Percentiles rank a stretch among this genome's conserved stretches.
Evolutionary conservation across 2,113 vertebrate species (phyloP).

Genomic region (Cyrtonyx montezumae): DNA sequence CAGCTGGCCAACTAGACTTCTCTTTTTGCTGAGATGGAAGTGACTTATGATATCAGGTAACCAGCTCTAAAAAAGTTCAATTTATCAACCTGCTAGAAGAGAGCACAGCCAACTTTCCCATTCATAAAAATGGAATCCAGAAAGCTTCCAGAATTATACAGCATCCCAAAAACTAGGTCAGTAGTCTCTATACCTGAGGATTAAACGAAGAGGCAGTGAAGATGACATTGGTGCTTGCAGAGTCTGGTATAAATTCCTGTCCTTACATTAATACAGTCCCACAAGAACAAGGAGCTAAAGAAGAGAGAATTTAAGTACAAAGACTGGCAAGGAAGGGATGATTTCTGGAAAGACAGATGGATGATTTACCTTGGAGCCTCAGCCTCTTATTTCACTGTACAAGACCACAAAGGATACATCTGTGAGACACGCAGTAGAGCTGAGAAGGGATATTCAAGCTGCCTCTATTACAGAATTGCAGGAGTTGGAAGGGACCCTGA

Average conservation of each 20-base stretch:
- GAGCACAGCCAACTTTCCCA: background rate
- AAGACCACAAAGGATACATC: background rate
- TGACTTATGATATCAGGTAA: background rate
- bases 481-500: too few relatives aligned
- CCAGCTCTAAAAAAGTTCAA: fast-evolving
- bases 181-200: background rate
- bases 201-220: background rate
- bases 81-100: background rate
- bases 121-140: background rate
- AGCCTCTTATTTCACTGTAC: background rate
- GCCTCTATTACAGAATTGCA: background rate
- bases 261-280: background rate
- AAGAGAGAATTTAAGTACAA: background rate
- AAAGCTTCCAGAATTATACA: background rate
- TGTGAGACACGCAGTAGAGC: background rate
- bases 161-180: background rate
- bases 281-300: background rate
- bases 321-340: background rate
- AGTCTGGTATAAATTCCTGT: background rate
- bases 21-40: background rate
- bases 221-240: background rate
- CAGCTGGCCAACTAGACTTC: background rate
- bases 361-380: background rate
- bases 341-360: background rate
- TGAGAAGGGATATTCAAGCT: background rate